Base-by-base conservation (phyloP, 2,888 invertebrate genomes). In the Lymantria dispar region DNA sequence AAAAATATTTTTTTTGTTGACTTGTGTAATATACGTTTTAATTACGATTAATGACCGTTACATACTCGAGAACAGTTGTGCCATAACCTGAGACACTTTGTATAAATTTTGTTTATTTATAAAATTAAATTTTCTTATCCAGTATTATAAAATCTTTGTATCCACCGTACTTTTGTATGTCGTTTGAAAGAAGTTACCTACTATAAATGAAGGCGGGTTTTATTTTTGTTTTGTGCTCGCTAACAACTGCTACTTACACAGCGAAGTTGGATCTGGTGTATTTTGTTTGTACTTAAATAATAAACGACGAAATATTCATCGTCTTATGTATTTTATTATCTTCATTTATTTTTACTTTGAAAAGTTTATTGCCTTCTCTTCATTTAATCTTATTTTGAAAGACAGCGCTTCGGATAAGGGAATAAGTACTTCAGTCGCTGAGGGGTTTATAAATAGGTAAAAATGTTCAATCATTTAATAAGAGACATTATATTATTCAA, bases 181-280 rank as follows among this genome's bases (percentile, higher is more conserved):
- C 53, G 67, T 59, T 67, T 58, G 57, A 62, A 68, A 68, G 61
- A 66, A 68, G 60, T 66, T 68, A 67, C 68, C 59, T 63, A 60
- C 60, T 62, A 63, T 68, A 68, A 68, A 68, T 68, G 66, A 63
- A 63, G 56, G 51, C 56, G 50, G 46, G 47, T 65, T 64, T 65
- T 68, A 64, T 68, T 68, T 67, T 62, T 68, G 56, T 68, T 68
- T 54, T 52, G 58, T 60, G 49, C 53, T 62, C 45, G 49, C 65
- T 67, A 62, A 67, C 60, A 60, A 61, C 61, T 54, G 58, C 58
- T 65, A 63, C 58, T 66, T 58, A 56, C 45, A 45, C 43, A 54
- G 56, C 54, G 50, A 54, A 67, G 56, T 57, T 58, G 58, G 42
- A 33, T 48, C 50, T 43, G 45, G 45, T 45, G 45, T 47, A 50